Base-by-base conservation (phyloP, 2,113 vertebrate species). In the Perognathus longimembris region DNA sequence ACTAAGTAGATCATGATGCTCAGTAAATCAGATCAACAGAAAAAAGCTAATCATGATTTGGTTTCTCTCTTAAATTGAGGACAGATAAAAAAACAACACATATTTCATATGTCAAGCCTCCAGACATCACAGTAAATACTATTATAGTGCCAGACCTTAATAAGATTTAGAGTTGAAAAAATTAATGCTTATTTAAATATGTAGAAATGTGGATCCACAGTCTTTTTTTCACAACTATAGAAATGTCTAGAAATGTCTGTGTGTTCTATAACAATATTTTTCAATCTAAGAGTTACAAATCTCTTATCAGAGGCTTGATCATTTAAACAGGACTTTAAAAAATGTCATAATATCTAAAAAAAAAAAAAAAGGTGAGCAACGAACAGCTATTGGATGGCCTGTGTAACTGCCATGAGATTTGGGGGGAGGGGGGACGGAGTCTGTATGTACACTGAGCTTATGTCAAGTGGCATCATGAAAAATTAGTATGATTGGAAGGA, bases 101-200 rank as follows among this genome's bases (percentile, higher is more conserved):
- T 50, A 80, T 74, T 63, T 69, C 45, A 59, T 54, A 34, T 8
- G 15, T 80, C 40, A 61, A 54, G 86, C n/a, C 32, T 34, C 17
- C 71, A 22, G 42, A 40, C 20, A 80, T 26, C 64, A 40, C 26
- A 76, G 59, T 88, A 85, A 95, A 50, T 69, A 94, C 42, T 17
- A 86, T 26, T 86, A 45, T 54, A 73, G 69, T 64, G 21, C 24
- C 83, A 70, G 54, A 57, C 6, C 67, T 88, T 81, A 81, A 79
- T 7, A 79, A 28, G 18, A 86, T 74, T 85, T 82, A 82, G 26
- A 89, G 57, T 59, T 81, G n/a, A 77, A 30, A 92, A 92, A 77
- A 42, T 81, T 80, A 12, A 76, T 64, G 77, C 70, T 73, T 70
- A 85, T 59, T 88, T 93, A 81, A 88, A 85, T 69, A 89, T n/a